Evolutionary conservation across 2,797 vertebrate genomes (phyloP).

Genomic region (Denticeps clupeoides): DNA sequence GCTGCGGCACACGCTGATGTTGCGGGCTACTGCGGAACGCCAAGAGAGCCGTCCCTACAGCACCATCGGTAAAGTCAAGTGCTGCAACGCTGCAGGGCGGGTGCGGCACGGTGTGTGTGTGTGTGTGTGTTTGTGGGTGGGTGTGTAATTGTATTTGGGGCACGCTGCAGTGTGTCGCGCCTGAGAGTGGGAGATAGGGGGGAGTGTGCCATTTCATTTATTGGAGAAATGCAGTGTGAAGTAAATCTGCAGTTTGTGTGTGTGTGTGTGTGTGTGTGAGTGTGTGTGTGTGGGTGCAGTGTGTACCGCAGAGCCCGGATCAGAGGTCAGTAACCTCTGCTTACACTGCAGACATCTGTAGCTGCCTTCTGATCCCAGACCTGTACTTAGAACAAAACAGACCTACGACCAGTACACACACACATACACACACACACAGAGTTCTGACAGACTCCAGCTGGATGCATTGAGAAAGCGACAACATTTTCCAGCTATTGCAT

Average conservation of each 20-base stretch:
- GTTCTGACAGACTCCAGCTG: too few relatives aligned
- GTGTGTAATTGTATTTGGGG: not conserved
- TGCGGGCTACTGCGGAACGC: slow-evolving; percentile 1
- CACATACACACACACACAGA: not conserved
- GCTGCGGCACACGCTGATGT: too few relatives aligned
- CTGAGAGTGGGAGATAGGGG: not conserved
- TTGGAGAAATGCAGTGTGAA: too few relatives aligned
- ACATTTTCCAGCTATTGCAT: not conserved
- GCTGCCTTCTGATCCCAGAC: too few relatives aligned
- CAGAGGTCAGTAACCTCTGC: too few relatives aligned
- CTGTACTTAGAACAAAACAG: not conserved
- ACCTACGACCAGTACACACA: not conserved
- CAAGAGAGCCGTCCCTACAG: not conserved
- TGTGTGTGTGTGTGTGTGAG: slow-evolving; percentile 9
- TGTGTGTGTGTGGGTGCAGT: slow-evolving; percentile 8
- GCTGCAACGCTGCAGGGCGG: not conserved
- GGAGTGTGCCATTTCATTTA: not conserved
- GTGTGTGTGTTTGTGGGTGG: not conserved
- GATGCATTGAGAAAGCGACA: not conserved
- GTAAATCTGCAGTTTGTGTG: not conserved
- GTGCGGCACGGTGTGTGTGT: not conserved
- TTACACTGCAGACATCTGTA: too few relatives aligned
- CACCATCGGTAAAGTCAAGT: not conserved
- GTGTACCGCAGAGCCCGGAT: too few relatives aligned
- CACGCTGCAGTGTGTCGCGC: not conserved